Base-by-base conservation (phyloP, 2,113 vertebrate species). In the Polyodon spathula region DNA sequence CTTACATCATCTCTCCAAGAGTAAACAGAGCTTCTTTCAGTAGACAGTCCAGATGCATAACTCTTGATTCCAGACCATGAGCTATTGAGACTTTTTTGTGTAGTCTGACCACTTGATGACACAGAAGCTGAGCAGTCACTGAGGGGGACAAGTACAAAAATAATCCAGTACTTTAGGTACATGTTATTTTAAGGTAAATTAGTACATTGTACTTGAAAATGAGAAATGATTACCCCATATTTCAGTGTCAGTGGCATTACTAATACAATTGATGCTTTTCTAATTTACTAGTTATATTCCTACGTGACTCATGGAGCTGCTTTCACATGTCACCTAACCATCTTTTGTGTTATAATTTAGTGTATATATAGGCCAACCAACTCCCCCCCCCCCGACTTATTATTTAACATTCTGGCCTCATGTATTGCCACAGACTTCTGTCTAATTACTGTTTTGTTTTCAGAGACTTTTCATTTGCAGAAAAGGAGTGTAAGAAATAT, bases 1-100 rank as follows among this genome's bases (percentile, higher is more conserved):
- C 68, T 63, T 84, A 93, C 90, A 63, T 92, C 91, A 66, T 91
- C 87, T 71, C 86, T 86, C 91, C 90, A 92, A 17, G 90, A 93
- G 68, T 76, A 91, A 66, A 86, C 10, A 0, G 91, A 93, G 66
- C 89, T 90, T 77, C 84, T 78, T 63, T 90, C 91, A 0, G 88
- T 90, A 58, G 90, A 91, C 15, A 87, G 62, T 14, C 76, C 75
- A 0, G 85, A 83, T 17, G 83, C 66, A 10, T 69, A 86, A 66
- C 83, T 90, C 43, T 69, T 82, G 15, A 83, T 86, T 48, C 69
- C 81, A 46, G 84, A 84, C 84, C 84, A 86, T 40, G 83, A 84
- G 65, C 66, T 69, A 60, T 65, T 82, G 58, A 73, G 48, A 2
- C 76, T 86, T 0, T 67, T 69, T 4, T 81, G 83, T 4, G 78